Evolutionary conservation across 2,888 invertebrate species (phyloP).

Genomic region (Margaritifera margaritifera): DNA sequence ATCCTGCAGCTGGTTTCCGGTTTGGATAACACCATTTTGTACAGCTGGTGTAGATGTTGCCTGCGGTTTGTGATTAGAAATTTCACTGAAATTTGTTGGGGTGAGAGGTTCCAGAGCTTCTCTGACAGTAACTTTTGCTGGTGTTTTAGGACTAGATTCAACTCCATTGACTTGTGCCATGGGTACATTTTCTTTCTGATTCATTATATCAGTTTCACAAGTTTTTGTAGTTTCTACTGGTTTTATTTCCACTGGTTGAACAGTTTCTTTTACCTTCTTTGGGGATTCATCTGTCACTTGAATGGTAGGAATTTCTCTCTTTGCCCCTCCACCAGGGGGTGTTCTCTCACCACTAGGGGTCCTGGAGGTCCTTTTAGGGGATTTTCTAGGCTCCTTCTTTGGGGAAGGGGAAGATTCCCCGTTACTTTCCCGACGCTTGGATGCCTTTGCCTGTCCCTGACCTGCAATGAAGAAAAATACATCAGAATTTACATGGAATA

Average conservation of each 20-base stretch:
- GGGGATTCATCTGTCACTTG: slow-evolving; percentile 1
- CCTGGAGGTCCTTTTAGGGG: slow-evolving; percentile 42
- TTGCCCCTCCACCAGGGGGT: neutral
- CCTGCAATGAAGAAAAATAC: slow-evolving; percentile 35
- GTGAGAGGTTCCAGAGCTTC: slow-evolving; percentile 47
- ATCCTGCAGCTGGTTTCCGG: slow-evolving; percentile 31
- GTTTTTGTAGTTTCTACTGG: slow-evolving; percentile 37
- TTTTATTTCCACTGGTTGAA: slow-evolving; percentile 18
- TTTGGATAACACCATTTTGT: slow-evolving; percentile 53
- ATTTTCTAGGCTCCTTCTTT: slow-evolving; percentile 48
- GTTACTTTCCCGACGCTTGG: slow-evolving; percentile 47
- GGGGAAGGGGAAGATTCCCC: slow-evolving; percentile 51
- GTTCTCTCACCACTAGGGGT: slow-evolving; percentile 6
- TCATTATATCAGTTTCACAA: slow-evolving; percentile 33
- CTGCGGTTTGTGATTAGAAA: slow-evolving; percentile 45
- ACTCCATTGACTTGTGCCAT: slow-evolving; percentile 21
- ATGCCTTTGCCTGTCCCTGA: slow-evolving; percentile 55
- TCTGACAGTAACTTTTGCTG: slow-evolving; percentile 36
- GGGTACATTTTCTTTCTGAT: slow-evolving; percentile 52
- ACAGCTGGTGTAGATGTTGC: slow-evolving; percentile 63
- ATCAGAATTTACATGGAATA: too few species aligned
- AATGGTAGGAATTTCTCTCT: slow-evolving; percentile 3
- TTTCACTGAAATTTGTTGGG: slow-evolving; percentile 49
- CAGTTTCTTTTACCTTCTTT: slow-evolving; percentile 13
- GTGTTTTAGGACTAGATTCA: slow-evolving; percentile 41